These are phyloP conservation scores for Beroe ovata DNA, from an alignment of 37 sponge, comb jelly and placozoan species.

Conservation along the genomic window DNA sequence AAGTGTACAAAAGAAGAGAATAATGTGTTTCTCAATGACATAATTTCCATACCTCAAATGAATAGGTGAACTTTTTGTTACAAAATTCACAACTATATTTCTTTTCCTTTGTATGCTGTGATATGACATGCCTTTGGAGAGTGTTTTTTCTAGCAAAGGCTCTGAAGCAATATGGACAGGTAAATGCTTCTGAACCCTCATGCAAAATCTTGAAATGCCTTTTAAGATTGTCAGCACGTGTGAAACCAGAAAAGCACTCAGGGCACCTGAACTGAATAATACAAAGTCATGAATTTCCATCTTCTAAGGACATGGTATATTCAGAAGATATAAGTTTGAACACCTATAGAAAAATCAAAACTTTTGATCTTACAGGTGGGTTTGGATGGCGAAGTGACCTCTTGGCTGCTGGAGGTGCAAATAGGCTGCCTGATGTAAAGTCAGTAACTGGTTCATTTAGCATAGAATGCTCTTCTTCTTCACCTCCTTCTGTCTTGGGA, in stretches of 20 bases:
- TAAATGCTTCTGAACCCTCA: constrained; percentile 12
- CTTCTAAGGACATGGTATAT: no score
- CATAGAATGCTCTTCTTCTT: neutral
- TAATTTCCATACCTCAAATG: constrained; percentile 46
- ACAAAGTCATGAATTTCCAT: no score
- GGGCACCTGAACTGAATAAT: constrained; percentile 53
- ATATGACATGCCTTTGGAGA: constrained; percentile 18
- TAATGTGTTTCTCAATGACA: no score
- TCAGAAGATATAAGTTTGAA: no score
- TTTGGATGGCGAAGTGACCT: neutral
- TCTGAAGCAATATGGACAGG: constrained; percentile 38
- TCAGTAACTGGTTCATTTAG: neutral
- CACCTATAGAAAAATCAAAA: no score
- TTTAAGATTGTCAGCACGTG: constrained; percentile 41
- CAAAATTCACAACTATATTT: constrained; percentile 53
- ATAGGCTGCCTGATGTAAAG: neutral
- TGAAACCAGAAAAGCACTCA: constrained; percentile 36
- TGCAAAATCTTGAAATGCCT: constrained; percentile 53
- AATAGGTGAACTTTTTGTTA: constrained; percentile 39
- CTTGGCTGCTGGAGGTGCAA: constrained; percentile 21
- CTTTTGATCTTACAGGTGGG: neutral
- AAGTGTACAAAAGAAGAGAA: no score
- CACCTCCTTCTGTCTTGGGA: neutral
- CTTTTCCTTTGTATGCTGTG: constrained; percentile 51
- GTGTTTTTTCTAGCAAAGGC: constrained; percentile 52